Evolutionary conservation across 2,888 invertebrate genomes (phyloP), one percentile per base, ranked within the genome.

Genomic region (Eupithecia dodoneata): DNA sequence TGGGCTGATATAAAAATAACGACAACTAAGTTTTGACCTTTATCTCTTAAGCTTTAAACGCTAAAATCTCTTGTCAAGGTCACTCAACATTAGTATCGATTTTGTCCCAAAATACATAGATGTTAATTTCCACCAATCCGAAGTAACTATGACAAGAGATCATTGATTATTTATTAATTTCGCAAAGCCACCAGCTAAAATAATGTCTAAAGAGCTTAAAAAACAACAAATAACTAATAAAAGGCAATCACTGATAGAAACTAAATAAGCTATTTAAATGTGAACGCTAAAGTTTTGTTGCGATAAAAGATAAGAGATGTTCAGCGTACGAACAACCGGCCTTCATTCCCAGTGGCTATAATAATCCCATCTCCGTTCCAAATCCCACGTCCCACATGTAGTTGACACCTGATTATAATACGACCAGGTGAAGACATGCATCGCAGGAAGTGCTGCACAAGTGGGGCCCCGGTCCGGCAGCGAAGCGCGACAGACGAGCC

Each of bases 401-500:
- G 71, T 70, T 76, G 76, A 71, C 74, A 78, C 74, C 67, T 72
- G 65, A 76, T 66, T 55, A 69, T 76, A 78, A 74, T 74, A 63
- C 63, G 30, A 73, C 45, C 74, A 72, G 74, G 80, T 76, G 80
- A 80, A 77, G 79, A 82, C 78, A 84, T 83, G 85, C 81, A 79
- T 82, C 70, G 18, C 85, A 85, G 85, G 86, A 85, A 85, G 84
- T 76, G 82, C 83, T 80, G 83, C 79, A 77, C 83, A 86, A 85
- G 84, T 87, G 81, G 86, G 85, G 81, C 85, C 83, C 83, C 81
- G 80, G 79, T 79, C 82, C 80, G 81, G 73, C 85, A 83, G 76
- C 82, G 84, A 82, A 86, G 84, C 86, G 85, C 78, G 79, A 84
- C 84, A 70, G 71, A 67, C 74, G 12, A 49, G 30, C 70, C 67